Evolutionary conservation across 2,113 vertebrate species (phyloP).

Genomic region (Tachysurus fulvidraco): DNA sequence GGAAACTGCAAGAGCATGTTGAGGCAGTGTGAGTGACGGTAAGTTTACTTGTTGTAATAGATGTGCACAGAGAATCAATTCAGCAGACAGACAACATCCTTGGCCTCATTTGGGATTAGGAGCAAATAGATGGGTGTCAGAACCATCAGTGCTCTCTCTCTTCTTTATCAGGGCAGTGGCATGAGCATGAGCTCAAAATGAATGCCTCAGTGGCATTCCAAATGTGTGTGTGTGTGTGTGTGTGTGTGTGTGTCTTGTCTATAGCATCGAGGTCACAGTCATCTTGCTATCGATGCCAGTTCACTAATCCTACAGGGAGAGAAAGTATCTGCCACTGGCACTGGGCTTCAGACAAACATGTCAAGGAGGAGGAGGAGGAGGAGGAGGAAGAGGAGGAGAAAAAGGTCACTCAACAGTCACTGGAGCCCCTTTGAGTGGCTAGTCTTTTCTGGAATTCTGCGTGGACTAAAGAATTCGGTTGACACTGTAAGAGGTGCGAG

Average conservation of each 20-base stretch:
- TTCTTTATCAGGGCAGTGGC: constrained; percentile 35
- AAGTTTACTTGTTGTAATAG: constrained; percentile 42
- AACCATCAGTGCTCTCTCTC: constrained; percentile 55
- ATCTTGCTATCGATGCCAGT: constrained; percentile 68
- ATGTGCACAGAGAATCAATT: constrained; percentile 63
- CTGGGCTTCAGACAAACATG: constrained; percentile 63
- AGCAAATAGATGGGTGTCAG: constrained; percentile 64
- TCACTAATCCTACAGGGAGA: constrained; percentile 55
- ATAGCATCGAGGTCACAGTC: constrained; percentile 68
- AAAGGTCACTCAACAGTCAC: constrained; percentile 34
- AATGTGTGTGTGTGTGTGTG: neutral
- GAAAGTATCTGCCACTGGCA: constrained; percentile 59
- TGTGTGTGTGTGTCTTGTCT: constrained; percentile 48
- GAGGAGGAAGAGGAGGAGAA: no score
- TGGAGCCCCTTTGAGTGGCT: constrained; percentile 4
- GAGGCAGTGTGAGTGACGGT: constrained; percentile 34
- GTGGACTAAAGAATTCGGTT: neutral
- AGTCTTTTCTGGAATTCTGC: constrained; percentile 28
- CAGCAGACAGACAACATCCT: constrained; percentile 57
- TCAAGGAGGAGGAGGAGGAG: constrained; percentile 48
- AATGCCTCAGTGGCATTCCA: constrained; percentile 57
- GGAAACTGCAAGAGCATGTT: constrained; percentile 31
- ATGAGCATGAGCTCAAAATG: constrained; percentile 25
- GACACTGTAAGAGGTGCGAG: neutral
- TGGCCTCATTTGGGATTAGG: constrained; percentile 67